Percentiles rank a stretch among this genome's conserved stretches.
These are phyloP conservation scores for Cottoperca gobio DNA, from an alignment of 2,797 vertebrate species.

Conservation along the genomic window DNA sequence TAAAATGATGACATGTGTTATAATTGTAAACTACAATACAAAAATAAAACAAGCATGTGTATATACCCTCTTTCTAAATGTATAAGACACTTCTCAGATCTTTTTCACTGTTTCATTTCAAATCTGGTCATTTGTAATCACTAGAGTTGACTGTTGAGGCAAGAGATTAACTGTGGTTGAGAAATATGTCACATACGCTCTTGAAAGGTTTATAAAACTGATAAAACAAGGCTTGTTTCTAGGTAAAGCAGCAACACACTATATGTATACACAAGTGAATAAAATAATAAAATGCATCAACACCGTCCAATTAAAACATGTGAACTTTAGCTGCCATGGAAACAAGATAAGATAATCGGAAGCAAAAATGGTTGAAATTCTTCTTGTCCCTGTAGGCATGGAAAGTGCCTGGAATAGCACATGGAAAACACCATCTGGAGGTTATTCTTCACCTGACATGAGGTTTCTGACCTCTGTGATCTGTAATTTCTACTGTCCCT, in stretches of 20 bases:
- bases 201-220: background rate
- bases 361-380: background rate
- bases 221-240: background rate
- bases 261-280: no score
- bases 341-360: conserved; percentile 48
- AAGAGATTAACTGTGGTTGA: background rate
- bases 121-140: background rate
- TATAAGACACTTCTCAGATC: background rate
- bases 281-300: background rate
- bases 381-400: background rate
- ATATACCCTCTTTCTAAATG: background rate
- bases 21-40: background rate
- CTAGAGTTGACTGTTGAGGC: background rate
- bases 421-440: conserved; percentile 10
- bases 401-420: conserved; percentile 14
- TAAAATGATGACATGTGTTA: background rate
- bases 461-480: conserved; percentile 38
- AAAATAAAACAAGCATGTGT: background rate
- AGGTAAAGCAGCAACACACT: background rate
- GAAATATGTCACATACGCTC: background rate
- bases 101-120: background rate
- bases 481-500: conserved; percentile 16
- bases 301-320: conserved; percentile 9
- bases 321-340: conserved; percentile 53
- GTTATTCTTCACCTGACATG: conserved; percentile 11